Evolutionary conservation across 2,113 vertebrate species (phyloP).

Genomic region (Hyperopisus bebe): DNA sequence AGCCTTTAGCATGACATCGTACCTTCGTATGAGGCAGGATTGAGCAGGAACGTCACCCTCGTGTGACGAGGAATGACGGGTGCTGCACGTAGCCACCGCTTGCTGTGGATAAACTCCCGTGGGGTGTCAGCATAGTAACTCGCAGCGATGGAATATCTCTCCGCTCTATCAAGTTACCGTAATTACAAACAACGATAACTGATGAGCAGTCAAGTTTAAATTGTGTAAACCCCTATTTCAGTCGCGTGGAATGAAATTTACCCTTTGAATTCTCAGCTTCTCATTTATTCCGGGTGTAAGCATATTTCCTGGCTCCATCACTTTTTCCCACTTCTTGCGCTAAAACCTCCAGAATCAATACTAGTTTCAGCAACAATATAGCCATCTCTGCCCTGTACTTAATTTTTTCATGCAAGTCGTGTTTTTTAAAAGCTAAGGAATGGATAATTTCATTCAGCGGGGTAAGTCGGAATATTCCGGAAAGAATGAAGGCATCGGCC

Average conservation of each 20-base stretch:
- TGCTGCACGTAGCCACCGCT: neutral
- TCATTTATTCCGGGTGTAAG: neutral
- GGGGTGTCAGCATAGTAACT: neutral
- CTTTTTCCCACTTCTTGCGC: neutral
- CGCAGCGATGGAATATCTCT: neutral
- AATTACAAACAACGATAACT: neutral
- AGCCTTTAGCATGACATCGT: neutral
- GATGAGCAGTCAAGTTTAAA: neutral
- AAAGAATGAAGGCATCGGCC: neutral
- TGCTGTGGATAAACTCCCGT: neutral
- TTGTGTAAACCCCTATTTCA: neutral
- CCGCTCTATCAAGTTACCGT: neutral
- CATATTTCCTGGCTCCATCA: neutral
- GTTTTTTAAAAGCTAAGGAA: neutral
- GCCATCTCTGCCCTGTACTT: neutral
- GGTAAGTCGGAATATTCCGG: neutral
- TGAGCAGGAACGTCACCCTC: neutral
- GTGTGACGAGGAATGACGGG: neutral
- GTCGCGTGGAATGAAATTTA: constrained; percentile 9
- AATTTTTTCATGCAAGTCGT: neutral
- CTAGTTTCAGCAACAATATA: constrained; percentile 9
- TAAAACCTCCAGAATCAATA: constrained; percentile 15
- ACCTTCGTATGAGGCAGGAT: neutral
- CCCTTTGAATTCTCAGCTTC: neutral
- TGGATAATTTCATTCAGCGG: neutral